phyloP scores from a whole-genome alignment of 2,113 vertebrate species.

The Trogon surrucura region DNA sequence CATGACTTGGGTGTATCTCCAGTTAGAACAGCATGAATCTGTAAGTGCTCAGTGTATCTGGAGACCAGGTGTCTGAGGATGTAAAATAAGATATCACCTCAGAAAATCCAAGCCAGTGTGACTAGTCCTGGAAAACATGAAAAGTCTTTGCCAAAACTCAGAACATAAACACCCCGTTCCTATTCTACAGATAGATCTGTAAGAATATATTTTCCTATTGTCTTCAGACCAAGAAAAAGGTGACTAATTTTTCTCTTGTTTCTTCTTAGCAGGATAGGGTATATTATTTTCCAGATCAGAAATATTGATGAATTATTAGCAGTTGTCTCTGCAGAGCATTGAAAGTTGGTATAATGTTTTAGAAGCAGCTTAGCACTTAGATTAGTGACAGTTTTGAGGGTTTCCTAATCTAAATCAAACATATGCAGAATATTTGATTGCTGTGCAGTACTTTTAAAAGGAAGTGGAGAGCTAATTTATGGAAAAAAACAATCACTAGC shows the following conservation, averaged over 20 bases:
- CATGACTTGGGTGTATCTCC: neutral
- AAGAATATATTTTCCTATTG: neutral
- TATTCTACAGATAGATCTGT: neutral
- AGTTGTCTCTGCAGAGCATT: neutral
- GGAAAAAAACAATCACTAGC: neutral
- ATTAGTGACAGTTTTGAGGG: neutral
- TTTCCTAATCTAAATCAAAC: neutral
- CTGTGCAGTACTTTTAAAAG: neutral
- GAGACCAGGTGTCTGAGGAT: neutral
- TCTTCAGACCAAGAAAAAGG: neutral
- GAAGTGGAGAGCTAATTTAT: neutral
- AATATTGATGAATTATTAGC: neutral
- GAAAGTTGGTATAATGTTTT: neutral
- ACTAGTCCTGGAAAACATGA: neutral
- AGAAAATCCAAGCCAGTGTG: neutral
- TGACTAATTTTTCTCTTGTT: neutral
- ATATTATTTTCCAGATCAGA: neutral
- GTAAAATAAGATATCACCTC: neutral
- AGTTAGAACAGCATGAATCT: neutral
- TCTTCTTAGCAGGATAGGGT: neutral
- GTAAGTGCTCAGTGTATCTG: neutral
- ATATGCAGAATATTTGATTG: neutral
- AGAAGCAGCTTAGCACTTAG: neutral
- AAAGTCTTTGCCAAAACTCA: neutral
- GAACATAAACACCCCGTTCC: neutral